A percentile compares a stretch with the other conserved stretches of the same genome.
phyloP scores from a whole-genome alignment of 2,888 invertebrate genomes.

The Girardia tigrina region DNA sequence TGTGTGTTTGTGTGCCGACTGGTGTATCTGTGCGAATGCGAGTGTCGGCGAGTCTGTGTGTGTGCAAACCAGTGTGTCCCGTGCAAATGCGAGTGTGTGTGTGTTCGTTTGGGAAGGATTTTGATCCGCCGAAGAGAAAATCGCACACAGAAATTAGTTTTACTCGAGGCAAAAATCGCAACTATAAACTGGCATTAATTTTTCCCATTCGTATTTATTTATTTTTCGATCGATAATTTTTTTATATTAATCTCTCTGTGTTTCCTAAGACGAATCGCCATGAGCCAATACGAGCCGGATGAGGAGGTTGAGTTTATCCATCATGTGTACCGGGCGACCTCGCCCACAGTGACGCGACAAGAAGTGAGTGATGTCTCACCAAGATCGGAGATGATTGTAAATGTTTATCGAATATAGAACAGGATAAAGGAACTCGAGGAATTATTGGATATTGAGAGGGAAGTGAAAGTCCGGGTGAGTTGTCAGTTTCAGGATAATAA shows the following conservation, averaged over 20 bases:
- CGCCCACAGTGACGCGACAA: slow-evolving; percentile 16
- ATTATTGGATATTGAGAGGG: not conserved
- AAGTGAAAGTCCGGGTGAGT: not conserved
- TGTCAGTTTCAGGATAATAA: too few species aligned
- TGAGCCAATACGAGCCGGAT: slow-evolving; percentile 8
- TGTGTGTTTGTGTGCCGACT: too few species aligned
- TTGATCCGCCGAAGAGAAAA: not conserved
- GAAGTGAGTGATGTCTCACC: not conserved
- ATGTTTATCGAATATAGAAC: not conserved
- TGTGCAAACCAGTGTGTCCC: too few species aligned
- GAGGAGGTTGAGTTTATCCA: not conserved
- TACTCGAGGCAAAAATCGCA: not conserved
- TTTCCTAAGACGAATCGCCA: not conserved
- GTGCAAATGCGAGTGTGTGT: not conserved
- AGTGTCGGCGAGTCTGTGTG: too few species aligned
- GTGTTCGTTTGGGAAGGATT: not conserved
- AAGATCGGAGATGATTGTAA: not conserved
- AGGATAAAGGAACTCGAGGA: not conserved
- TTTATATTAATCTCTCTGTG: slow-evolving; percentile 6
- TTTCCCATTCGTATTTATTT: not conserved
- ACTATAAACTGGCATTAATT: slow-evolving; percentile 15
- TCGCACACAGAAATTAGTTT: not conserved
- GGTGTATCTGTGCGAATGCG: too few species aligned
- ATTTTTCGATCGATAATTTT: too few species aligned
- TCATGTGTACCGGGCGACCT: not conserved